A percentile compares a stretch with the other conserved stretches of the same genome.
Evolutionary conservation across 2,797 vertebrate genomes (phyloP).

Genomic region (Okamejei kenojei): DNA sequence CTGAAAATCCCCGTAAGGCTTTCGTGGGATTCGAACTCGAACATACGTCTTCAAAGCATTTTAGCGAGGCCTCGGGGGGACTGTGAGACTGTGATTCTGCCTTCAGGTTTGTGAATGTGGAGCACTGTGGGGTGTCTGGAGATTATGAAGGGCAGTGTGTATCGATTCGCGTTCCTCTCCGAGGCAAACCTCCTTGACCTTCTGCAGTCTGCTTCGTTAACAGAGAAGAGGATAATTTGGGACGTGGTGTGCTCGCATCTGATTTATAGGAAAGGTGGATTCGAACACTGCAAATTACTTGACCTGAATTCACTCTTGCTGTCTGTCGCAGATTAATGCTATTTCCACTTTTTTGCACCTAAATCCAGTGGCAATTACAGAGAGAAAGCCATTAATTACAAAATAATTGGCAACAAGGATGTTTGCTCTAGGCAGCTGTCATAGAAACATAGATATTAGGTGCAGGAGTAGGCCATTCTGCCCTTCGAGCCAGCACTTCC

Average conservation of each 20-base stretch:
- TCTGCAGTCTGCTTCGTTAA: not conserved
- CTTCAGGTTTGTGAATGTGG: not conserved
- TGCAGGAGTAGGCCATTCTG: too few species aligned
- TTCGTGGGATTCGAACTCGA: too few species aligned
- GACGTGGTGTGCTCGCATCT: not conserved
- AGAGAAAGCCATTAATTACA: not conserved
- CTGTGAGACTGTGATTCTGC: too few species aligned
- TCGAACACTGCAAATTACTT: not conserved
- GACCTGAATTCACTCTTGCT: constrained; percentile 9
- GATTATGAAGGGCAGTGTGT: not conserved
- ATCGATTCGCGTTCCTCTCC: not conserved
- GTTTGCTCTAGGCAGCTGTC: not conserved
- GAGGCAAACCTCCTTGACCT: not conserved
- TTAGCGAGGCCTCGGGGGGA: too few species aligned
- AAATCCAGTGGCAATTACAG: not conserved
- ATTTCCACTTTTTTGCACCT: not conserved
- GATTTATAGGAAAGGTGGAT: not conserved
- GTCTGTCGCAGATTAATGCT: not conserved
- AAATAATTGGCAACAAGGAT: not conserved
- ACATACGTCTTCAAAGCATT: too few species aligned
- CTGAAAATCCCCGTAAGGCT: too few species aligned
- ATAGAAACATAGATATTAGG: not conserved
- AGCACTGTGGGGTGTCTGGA: not conserved
- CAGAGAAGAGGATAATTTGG: not conserved
- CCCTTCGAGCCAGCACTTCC: too few species aligned